Evolutionary conservation across 2,113 vertebrate species (phyloP).

Genomic region (Ia io): DNA sequence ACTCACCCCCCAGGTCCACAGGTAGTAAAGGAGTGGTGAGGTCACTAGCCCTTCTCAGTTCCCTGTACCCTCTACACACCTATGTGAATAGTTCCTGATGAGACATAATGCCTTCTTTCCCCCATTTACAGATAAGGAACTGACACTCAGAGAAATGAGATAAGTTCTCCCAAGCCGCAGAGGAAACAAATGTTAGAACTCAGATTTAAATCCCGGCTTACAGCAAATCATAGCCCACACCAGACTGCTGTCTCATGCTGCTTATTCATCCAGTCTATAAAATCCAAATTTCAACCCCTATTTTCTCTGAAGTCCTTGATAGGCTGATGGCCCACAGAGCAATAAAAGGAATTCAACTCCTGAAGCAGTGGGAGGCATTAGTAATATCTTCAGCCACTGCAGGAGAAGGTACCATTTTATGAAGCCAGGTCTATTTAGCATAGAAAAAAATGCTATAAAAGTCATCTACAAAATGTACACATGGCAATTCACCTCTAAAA

Average conservation of each 20-base stretch:
- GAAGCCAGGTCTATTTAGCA: slow-evolving; percentile 43
- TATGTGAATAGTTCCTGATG: neutral
- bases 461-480: slow-evolving; percentile 22
- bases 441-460: slow-evolving; percentile 5
- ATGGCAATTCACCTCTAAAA: slow-evolving; percentile 53
- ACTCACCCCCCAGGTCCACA: neutral
- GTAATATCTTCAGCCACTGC: slow-evolving; percentile 31
- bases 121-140: neutral
- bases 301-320: slow-evolving; percentile 41
- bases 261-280: neutral
- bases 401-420: slow-evolving; percentile 49
- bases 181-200: neutral
- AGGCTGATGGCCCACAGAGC: slow-evolving; percentile 4
- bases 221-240: neutral
- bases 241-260: neutral
- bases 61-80: accelerated
- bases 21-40: neutral
- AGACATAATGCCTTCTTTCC: neutral
- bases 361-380: slow-evolving; percentile 18
- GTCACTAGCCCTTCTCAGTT: neutral
- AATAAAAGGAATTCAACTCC: slow-evolving; percentile 20
- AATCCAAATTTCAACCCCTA: neutral
- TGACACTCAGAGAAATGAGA: neutral
- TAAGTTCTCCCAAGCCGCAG: neutral
- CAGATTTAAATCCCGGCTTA: neutral